Base-by-base conservation (phyloP, 2,888 invertebrate species). In the Lordiphosa andalusiaca region DNA sequence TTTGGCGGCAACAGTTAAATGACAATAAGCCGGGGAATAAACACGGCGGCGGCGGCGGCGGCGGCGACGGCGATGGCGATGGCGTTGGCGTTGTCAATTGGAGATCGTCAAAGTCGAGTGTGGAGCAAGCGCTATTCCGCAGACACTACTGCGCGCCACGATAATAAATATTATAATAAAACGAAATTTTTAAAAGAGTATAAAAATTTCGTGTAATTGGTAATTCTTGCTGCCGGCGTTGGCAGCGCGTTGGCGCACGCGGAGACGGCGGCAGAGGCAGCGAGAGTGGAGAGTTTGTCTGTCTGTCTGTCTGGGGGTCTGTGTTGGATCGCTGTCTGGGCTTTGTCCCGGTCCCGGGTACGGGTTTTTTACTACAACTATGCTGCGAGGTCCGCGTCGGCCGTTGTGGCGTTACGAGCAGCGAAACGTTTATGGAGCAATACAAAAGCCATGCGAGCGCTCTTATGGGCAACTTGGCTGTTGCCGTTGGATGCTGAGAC, bases 91-190 rank as follows among this genome's bases (percentile, higher is more conserved):
- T 53, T 54, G 59, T 62, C 30, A 30, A 30, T 30, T 30, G 55
- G 54, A 36, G 54, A 50, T 44, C 50, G 46, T 67, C 53, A 57
- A 64, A 68, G 71, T 67, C 49, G 62, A 64, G 57, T 54, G 53
- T 55, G 37, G 41, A 53, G 53, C 71, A 66, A 78, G 70, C 70
- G 76, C 77, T 73, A 77, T 85, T 86, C 86, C 86, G 86, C 83
- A 86, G 87, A 87, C 86, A 87, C 87, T 87, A 87, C 87, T 86
- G 87, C 88, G 88, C 86, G 85, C 87, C 81, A 87, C 86, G 88
- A 88, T 89, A 89, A 89, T 89, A 89, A 89, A 89, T 89, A 89
- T 89, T 89, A 89, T 89, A 89, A 89, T 87, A 87, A 87, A 87
- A 89, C 88, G 87, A 88, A 88, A 88, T 89, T 89, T 89, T 89